These are phyloP conservation scores for Gavialis gangeticus DNA, from an alignment of 2,113 vertebrate genomes.

Conservation along the genomic window DNA sequence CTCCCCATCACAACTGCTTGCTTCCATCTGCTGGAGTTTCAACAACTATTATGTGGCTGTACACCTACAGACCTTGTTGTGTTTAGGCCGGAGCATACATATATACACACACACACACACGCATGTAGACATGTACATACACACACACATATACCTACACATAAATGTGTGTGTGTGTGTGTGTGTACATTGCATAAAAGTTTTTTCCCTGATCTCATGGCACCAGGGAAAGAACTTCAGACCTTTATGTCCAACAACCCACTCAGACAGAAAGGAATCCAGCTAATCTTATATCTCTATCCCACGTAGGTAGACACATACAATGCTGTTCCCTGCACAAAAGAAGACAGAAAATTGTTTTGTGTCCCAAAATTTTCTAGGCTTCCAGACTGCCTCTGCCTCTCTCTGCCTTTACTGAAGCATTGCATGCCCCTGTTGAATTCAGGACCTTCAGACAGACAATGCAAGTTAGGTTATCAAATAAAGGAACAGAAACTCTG, in stretches of 20 bases:
- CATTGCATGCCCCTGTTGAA: neutral
- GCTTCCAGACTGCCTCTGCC: neutral
- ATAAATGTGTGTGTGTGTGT: too few relatives aligned
- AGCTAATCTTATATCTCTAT: constrained; percentile 36
- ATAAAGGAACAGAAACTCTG: neutral
- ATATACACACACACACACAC: too few relatives aligned
- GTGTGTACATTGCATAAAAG: too few relatives aligned
- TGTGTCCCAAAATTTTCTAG: neutral
- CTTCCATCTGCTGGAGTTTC: neutral
- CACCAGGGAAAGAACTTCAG: constrained; percentile 13
- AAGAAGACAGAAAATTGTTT: neutral
- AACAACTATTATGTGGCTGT: neutral
- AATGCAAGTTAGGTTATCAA: neutral
- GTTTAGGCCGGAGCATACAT: neutral
- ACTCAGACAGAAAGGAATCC: constrained; percentile 18
- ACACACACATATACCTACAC: neutral
- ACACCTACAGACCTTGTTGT: neutral
- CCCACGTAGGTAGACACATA: neutral
- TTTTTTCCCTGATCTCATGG: neutral
- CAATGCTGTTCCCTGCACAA: constrained; percentile 1
- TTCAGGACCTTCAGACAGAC: neutral
- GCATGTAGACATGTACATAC: too few relatives aligned
- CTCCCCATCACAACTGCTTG: neutral
- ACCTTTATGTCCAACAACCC: constrained; percentile 35
- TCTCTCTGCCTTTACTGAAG: neutral